These are phyloP conservation scores for Riparia riparia DNA, from an alignment of 2,113 vertebrate species.

Conservation along the genomic window DNA sequence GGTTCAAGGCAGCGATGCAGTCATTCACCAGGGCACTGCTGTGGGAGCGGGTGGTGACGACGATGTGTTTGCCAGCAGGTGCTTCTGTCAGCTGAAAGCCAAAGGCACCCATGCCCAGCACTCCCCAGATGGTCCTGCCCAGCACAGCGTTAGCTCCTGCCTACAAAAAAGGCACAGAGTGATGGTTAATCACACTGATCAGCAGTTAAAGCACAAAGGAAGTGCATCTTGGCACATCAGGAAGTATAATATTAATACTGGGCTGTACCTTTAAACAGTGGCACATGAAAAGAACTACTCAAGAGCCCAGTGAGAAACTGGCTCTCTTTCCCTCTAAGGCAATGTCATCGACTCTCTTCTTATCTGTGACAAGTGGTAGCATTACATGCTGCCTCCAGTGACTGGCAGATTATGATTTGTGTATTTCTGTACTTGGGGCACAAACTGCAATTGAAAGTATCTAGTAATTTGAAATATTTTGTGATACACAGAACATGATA, in stretches of 20 bases:
- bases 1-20: conserved; percentile 90
- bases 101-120: conserved; percentile 90
- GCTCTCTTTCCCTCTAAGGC: not conserved
- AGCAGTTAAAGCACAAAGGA: not conserved
- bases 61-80: conserved; percentile 84
- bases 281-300: not conserved
- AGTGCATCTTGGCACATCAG: not conserved
- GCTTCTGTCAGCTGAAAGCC: conserved; percentile 92
- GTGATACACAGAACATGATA: not conserved
- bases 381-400: not conserved
- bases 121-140: conserved; percentile 94
- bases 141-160: conserved; percentile 80
- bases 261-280: not conserved
- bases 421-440: not conserved
- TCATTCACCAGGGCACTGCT: conserved; percentile 90
- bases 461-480: not conserved
- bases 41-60: conserved; percentile 94
- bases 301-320: not conserved
- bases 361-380: not conserved
- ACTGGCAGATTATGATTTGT: not conserved
- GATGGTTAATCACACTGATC: not conserved
- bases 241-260: not conserved
- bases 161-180: conserved; percentile 62
- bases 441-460: not conserved
- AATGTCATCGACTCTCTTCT: not conserved